Percentiles rank a stretch among this genome's conserved stretches.
These are phyloP conservation scores for Drosophila jambulina DNA, from an alignment of 1,140 invertebrate species.

Conservation along the genomic window DNA sequence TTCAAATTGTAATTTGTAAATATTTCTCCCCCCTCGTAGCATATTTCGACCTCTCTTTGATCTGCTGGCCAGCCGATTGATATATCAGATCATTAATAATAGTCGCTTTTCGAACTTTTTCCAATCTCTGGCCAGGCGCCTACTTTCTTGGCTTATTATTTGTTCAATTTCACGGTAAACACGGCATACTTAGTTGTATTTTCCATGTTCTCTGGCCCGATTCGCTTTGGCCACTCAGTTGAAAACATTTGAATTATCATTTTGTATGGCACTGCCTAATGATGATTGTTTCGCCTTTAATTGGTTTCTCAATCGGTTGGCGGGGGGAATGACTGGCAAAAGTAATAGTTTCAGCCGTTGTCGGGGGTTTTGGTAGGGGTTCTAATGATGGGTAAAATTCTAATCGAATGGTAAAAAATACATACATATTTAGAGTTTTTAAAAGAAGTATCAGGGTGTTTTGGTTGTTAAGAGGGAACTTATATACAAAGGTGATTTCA, in stretches of 20 bases:
- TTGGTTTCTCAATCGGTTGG: conserved; percentile 48
- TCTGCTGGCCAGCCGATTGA: conserved; percentile 58
- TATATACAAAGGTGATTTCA: too few relatives aligned
- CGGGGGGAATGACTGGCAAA: conserved; percentile 50
- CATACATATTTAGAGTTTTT: not conserved
- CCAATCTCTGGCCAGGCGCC: conserved; percentile 56
- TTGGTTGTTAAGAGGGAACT: not conserved
- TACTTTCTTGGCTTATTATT: conserved; percentile 78
- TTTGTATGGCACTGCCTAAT: conserved; percentile 73
- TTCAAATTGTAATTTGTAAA: conserved; percentile 53
- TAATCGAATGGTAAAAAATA: not conserved
- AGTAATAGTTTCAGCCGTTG: conserved; percentile 9
- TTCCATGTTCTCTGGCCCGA: conserved; percentile 52
- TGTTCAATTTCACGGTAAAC: conserved; percentile 78
- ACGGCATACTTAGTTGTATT: conserved; percentile 37
- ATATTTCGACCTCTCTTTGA: conserved; percentile 38
- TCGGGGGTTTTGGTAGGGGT: not conserved
- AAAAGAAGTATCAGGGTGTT: not conserved
- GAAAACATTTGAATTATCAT: conserved; percentile 71
- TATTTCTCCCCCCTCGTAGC: conserved; percentile 10
- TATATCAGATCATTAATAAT: conserved; percentile 80
- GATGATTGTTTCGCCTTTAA: conserved; percentile 68
- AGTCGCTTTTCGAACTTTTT: conserved; percentile 33
- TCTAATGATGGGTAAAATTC: conserved; percentile 22
- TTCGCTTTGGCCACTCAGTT: conserved; percentile 62